phyloP scores from a whole-genome alignment of 2,888 invertebrate species.

The Hydroisotoma schaefferi region DNA sequence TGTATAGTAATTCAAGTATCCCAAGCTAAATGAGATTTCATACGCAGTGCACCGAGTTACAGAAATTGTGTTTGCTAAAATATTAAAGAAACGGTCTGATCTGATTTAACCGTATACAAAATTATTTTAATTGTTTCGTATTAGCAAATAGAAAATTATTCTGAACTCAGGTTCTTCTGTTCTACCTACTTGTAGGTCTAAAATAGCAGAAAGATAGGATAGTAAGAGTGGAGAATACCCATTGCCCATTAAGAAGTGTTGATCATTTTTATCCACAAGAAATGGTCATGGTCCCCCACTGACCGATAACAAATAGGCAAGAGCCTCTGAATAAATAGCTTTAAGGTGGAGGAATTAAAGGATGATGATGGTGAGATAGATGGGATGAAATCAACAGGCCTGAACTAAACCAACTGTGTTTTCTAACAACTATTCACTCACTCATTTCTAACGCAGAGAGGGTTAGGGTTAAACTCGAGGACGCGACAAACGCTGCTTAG shows the following conservation, averaged over 20 bases:
- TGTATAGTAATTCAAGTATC: too few relatives aligned
- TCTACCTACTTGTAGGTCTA: too few relatives aligned
- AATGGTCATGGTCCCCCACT: constrained; percentile 40
- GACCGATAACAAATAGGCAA: constrained; percentile 30
- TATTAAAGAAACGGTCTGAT: too few relatives aligned
- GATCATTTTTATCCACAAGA: constrained; percentile 18
- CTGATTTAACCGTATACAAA: too few relatives aligned
- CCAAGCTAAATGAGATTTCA: too few relatives aligned
- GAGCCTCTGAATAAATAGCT: constrained; percentile 26
- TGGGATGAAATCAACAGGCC: constrained; percentile 17
- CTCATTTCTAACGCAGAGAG: background rate
- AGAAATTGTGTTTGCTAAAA: too few relatives aligned
- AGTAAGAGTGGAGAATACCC: too few relatives aligned
- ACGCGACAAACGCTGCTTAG: too few relatives aligned
- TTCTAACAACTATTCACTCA: background rate
- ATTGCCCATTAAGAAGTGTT: constrained; percentile 6
- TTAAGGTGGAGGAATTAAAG: constrained; percentile 13
- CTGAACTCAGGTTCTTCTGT: too few relatives aligned
- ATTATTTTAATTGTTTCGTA: constrained; percentile 3
- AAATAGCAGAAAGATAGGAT: too few relatives aligned
- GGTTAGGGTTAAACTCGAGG: background rate
- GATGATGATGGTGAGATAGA: constrained; percentile 15
- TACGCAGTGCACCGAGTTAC: too few relatives aligned
- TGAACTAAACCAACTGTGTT: too few relatives aligned
- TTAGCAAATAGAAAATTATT: constrained; percentile 7